Evolutionary conservation across 2,888 invertebrate species (phyloP).

Genomic region (Onthophagus sagittarius): DNA sequence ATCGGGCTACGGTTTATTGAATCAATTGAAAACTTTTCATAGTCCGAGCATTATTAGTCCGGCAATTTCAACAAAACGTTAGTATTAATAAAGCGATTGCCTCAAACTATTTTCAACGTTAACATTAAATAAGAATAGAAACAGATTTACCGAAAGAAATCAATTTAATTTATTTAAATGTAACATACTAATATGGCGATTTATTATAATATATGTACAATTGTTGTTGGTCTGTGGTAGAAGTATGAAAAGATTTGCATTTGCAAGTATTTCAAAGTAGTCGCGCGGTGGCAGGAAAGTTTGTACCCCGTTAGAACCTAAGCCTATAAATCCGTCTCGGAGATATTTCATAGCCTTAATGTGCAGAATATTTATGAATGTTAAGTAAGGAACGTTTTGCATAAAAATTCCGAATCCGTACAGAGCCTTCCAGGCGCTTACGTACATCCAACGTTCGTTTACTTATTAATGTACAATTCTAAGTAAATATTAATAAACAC

Average conservation of each 20-base stretch:
- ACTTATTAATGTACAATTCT: neutral
- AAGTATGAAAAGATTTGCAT: neutral
- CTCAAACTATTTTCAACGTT: neutral
- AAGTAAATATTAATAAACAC: neutral
- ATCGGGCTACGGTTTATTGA: neutral
- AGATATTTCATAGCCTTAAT: slow-evolving; percentile 6
- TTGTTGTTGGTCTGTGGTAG: neutral
- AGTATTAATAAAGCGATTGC: neutral
- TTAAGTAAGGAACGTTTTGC: neutral
- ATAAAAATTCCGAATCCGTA: neutral
- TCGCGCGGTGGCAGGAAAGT: neutral
- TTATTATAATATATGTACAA: neutral
- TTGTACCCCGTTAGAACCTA: neutral
- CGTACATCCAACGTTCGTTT: neutral
- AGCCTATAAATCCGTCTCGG: neutral
- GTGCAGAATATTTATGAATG: slow-evolving; percentile 3
- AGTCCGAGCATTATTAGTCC: neutral
- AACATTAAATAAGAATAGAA: no score
- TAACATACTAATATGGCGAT: neutral
- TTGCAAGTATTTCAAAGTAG: neutral
- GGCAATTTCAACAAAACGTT: neutral
- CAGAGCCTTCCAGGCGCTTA: neutral
- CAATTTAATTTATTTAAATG: neutral
- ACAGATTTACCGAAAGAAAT: neutral
- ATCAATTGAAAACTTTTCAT: neutral